phyloP scores from a whole-genome alignment of 2,113 vertebrate species.

The Ornithorhynchus anatinus region DNA sequence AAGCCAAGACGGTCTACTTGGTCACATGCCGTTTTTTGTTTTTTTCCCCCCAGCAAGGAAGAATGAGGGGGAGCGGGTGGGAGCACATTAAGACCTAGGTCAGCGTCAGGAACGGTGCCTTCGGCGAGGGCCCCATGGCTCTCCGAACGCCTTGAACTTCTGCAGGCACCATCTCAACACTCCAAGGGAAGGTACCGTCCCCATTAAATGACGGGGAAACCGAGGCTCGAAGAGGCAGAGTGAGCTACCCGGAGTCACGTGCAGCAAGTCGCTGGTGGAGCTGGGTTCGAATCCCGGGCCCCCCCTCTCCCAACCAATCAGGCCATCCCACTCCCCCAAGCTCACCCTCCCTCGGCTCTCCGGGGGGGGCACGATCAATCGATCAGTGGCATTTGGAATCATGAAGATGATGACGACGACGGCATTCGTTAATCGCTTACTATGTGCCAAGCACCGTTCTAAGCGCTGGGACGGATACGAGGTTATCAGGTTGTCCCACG shows the following conservation, averaged over 20 bases:
- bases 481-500: background rate
- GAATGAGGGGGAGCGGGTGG: background rate
- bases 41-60: background rate
- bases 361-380: too few species aligned
- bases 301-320: too few species aligned
- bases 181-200: background rate
- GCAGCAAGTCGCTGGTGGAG: background rate
- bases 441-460: background rate
- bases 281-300: background rate
- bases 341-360: background rate
- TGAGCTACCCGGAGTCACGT: background rate
- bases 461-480: background rate
- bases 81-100: background rate
- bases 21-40: background rate
- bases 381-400: too few species aligned
- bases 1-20: too few species aligned
- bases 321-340: background rate
- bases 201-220: background rate
- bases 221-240: background rate
- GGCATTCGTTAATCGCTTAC: too few species aligned
- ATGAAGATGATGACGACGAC: too few species aligned
- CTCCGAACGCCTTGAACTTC: background rate
- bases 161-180: too few species aligned
- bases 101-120: background rate
- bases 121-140: background rate